Base-by-base conservation (phyloP, 2,888 invertebrate species). In the Asteroscopus sphinx region DNA sequence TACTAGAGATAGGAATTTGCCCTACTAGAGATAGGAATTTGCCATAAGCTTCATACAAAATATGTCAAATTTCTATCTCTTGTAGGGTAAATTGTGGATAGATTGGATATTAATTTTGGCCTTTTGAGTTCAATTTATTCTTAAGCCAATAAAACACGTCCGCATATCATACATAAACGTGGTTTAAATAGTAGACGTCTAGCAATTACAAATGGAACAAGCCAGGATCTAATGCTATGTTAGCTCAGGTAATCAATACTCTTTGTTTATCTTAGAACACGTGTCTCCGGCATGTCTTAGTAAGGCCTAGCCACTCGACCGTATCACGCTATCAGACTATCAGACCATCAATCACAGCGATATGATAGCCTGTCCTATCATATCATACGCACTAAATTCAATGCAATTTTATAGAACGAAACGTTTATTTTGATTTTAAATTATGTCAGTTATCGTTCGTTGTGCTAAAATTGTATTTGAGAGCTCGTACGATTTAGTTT, bases 201-300 rank as follows among this genome's bases (percentile, higher is more conserved):
- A 25, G 9, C n/a, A 33, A 9, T 25, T 25, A 40, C 25, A 40
- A 40, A 40, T 3, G 13, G 9, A 13, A 8, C 12, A 8, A 37
- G 11, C 37, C n/a, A 37, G 17, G n/a, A 37, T 37, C 32, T 68
- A 52, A 63, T 68, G 28, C 37, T 68, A 63, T 52, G 63, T 6
- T 4, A 33, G 54, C 46, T 46, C 70, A 48, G 39, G 64, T 65
- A 69, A 65, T 65, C 47, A 70, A 64, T 47, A 64, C 65, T 28
- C 21, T 53, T 69, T 70, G 70, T 69, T 69, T 65, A 65, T 70
- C 65, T 15, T 3, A 1, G 6, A 54, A 70, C 65, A 65, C 65
- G 72, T 71, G 66, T 66, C 17, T 15, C 13, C 1, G 33, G 53
- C 60, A 68, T 72, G 59, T 44, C 46, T 17, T n/a, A 9, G 4